Evolutionary conservation across 1,140 invertebrate species (phyloP), one percentile per base, ranked within the genome.

Genomic region (Cecropterus lyciades): DNA sequence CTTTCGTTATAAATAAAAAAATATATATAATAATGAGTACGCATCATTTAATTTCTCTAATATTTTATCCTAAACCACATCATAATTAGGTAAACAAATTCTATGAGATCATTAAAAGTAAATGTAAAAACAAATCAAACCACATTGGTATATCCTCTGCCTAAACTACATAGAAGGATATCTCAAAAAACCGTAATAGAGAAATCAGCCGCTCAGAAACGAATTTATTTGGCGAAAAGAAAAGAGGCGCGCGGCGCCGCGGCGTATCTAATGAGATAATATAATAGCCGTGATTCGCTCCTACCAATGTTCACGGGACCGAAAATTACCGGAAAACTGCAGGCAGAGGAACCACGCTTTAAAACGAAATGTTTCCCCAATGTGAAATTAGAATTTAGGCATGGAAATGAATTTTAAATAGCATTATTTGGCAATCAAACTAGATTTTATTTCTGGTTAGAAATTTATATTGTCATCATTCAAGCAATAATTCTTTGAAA

Each of bases 211-310:
- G 75, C 76, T 84, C 71, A 73, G 75, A 83, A 87, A 82, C 75
- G 79, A 91, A 91, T 88, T 87, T 89, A 91, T 89, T 87, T 87
- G 80, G 86, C 82, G 82, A 84, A 82, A 83, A 87, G 81, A 82
- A 80, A 77, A 82, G 82, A 75, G 77, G 72, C 71, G 75, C 73
- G 74, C 77, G 74, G 75, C 82, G 77, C 55, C 76, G 77, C 82
- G 81, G 81, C 85, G 86, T 88, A 78, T 87, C 86, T 91, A 91
- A 91, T 88, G 86, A 88, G 85, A 89, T 89, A 91, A 91, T 89
- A 88, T 91, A 88, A 91, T 91, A 88, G 85, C 84, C 82, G 84
- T 81, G 86, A 89, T 91, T 89, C 81, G 68, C 77, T 79, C 79
- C 75, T 70, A 79, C 78, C 75, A 79, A 69, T 79, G 83, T 83